Evolutionary conservation across 1,140 invertebrate genomes (phyloP), one percentile per base, ranked within the genome.

Genomic region (Atta colombica): DNA sequence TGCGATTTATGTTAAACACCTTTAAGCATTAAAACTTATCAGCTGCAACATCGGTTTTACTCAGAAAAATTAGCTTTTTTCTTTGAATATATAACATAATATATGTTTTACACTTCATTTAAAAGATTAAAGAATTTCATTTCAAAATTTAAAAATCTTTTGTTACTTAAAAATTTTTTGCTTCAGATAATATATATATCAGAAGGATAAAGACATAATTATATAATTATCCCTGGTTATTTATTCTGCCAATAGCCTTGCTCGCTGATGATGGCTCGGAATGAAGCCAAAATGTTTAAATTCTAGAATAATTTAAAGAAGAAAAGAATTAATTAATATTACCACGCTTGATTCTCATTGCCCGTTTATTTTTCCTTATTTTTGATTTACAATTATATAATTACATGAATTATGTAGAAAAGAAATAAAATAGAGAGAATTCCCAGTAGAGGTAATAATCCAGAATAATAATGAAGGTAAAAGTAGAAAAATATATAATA

Each of bases 21-120:
- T 61, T 49, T 61, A 58, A 71, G 25, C 4, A 55, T 35, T 7
- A 69, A 49, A 5, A 8, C 45, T 80, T 82, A 72, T 82, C 61
- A 14, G 53, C 39, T 39, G 55, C 16, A 53, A 39, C 12, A 39
- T 55, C 35, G 39, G 35, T 58, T 58, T 45, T n/a, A 28, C 12
- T 45, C 1, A n/a, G 1, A 21, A 16, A 16, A n/a, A 14, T 18
- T 28, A 45, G n/a, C 1, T 61, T 18, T 16, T 77, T 77, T 18
- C 28, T 21, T 31, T 12, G 2, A 8, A 55, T 31, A 31, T 31
- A 31, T 31, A 28, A 31, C 5, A 31, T 31, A 31, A 31, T 31
- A 31, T 31, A 31, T 55, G 2, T 18, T 55, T 55, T 39, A 16
- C 5, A 3, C 31, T 60, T 60, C 53, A 35, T 7, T 75, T 35